These are phyloP conservation scores for Lithosia quadra DNA, from an alignment of 2,888 invertebrate genomes.

Conservation along the genomic window DNA sequence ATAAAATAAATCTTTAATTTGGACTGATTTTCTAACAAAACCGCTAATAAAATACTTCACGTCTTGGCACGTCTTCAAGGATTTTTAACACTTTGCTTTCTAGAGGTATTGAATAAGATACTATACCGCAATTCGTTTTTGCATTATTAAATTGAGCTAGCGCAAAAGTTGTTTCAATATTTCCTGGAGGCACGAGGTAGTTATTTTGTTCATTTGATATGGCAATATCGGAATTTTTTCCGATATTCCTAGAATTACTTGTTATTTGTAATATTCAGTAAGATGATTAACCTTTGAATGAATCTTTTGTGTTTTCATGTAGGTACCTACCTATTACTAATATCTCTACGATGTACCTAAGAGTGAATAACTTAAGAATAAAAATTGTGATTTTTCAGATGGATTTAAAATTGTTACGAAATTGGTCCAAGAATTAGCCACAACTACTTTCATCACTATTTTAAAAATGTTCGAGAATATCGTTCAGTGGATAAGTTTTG, in stretches of 20 bases:
- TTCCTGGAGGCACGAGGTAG: not conserved
- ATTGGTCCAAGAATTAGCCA: too few relatives aligned
- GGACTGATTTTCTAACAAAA: constrained; percentile 5
- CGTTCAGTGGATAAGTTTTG: too few relatives aligned
- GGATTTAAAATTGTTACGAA: too few relatives aligned
- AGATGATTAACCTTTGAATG: not conserved
- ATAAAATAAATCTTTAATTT: constrained; percentile 10
- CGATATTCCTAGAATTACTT: not conserved
- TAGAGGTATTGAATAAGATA: constrained; percentile 13
- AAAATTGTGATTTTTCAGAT: too few relatives aligned
- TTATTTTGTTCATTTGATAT: too few relatives aligned
- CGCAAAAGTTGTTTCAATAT: not conserved
- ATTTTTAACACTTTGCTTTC: constrained; percentile 14
- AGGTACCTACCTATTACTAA: too few relatives aligned
- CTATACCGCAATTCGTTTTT: not conserved
- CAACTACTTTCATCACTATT: too few relatives aligned
- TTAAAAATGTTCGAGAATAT: too few relatives aligned
- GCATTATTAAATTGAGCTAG: not conserved
- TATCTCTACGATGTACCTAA: too few relatives aligned
- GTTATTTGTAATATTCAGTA: not conserved
- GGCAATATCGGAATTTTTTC: too few relatives aligned
- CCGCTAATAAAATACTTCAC: not conserved
- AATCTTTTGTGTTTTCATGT: too few relatives aligned
- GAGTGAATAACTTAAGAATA: too few relatives aligned
- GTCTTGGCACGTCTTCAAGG: constrained; percentile 16